Percentiles rank a stretch among this genome's conserved stretches.
These are phyloP conservation scores for Odontocerum albicorne DNA, from an alignment of 2,888 invertebrate genomes.

Conservation along the genomic window DNA sequence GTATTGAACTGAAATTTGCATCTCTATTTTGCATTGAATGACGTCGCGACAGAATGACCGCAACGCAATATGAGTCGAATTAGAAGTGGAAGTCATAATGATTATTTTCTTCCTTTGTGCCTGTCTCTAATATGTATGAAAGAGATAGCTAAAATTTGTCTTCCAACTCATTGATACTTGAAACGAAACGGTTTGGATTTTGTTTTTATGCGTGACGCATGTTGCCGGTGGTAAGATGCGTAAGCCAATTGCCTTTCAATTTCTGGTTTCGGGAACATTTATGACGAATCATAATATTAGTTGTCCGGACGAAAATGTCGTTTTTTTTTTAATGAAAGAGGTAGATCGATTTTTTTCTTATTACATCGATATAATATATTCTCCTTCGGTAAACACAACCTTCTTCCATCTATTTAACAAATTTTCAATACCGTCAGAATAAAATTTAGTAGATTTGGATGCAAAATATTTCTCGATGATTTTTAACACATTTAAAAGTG, in stretches of 20 bases:
- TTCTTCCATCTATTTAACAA: too few species aligned
- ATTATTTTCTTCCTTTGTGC: constrained; percentile 6
- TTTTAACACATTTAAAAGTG: too few species aligned
- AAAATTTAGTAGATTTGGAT: too few species aligned
- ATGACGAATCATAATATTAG: not conserved
- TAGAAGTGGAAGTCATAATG: constrained; percentile 5
- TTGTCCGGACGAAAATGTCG: too few species aligned
- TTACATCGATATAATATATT: too few species aligned
- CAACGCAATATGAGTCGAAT: constrained; percentile 26
- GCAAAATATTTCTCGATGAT: too few species aligned
- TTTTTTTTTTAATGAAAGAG: too few species aligned
- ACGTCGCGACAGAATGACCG: constrained; percentile 28
- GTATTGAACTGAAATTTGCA: too few species aligned
- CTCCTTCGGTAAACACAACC: too few species aligned
- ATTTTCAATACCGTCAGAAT: too few species aligned
- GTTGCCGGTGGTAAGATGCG: constrained; percentile 26
- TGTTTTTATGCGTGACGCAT: constrained; percentile 36
- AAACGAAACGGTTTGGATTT: constrained; percentile 24
- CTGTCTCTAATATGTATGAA: constrained; percentile 9
- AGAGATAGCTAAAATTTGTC: constrained; percentile 16
- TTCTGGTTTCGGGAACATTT: constrained; percentile 13
- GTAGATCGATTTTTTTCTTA: too few species aligned
- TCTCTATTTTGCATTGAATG: constrained; percentile 26
- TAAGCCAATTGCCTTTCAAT: constrained; percentile 31
- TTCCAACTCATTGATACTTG: constrained; percentile 15